Evolutionary conservation across 2,888 invertebrate species (phyloP).

Genomic region (Eristalis tenax): DNA sequence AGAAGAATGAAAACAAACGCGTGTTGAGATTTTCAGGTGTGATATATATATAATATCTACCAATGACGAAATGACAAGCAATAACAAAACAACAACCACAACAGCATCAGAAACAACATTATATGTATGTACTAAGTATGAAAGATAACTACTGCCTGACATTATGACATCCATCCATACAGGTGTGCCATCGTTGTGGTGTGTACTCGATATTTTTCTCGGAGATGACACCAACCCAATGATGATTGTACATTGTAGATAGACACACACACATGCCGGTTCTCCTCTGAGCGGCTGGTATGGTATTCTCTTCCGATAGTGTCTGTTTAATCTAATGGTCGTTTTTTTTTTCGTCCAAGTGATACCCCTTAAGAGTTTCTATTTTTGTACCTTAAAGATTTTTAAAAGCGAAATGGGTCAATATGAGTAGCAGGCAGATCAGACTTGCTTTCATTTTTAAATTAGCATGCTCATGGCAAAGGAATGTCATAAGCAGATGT

Average conservation of each 20-base stretch:
- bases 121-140: not conserved
- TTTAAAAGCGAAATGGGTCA: slow-evolving; percentile 8
- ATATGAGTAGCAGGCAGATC: not conserved
- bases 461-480: not conserved
- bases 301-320: slow-evolving; percentile 17
- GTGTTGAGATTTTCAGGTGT: slow-evolving; percentile 40
- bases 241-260: slow-evolving; percentile 1
- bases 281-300: not conserved
- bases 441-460: slow-evolving; percentile 23
- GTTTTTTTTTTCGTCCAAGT: not conserved
- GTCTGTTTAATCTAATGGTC: slow-evolving; percentile 1
- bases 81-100: slow-evolving; percentile 9
- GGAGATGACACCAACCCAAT: slow-evolving; percentile 29
- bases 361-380: slow-evolving; percentile 11
- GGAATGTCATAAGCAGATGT: not conserved
- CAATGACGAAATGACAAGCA: slow-evolving; percentile 50
- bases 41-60: slow-evolving; percentile 31
- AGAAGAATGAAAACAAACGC: not conserved
- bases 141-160: slow-evolving; percentile 29
- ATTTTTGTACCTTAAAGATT: not conserved
- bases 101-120: not conserved
- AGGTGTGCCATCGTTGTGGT: slow-evolving; percentile 19
- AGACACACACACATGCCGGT: not conserved
- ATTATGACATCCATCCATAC: slow-evolving; percentile 44
- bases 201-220: slow-evolving; percentile 14